Evolutionary conservation across 2,888 invertebrate genomes (phyloP).

Genomic region (Latrodectus hesperus): DNA sequence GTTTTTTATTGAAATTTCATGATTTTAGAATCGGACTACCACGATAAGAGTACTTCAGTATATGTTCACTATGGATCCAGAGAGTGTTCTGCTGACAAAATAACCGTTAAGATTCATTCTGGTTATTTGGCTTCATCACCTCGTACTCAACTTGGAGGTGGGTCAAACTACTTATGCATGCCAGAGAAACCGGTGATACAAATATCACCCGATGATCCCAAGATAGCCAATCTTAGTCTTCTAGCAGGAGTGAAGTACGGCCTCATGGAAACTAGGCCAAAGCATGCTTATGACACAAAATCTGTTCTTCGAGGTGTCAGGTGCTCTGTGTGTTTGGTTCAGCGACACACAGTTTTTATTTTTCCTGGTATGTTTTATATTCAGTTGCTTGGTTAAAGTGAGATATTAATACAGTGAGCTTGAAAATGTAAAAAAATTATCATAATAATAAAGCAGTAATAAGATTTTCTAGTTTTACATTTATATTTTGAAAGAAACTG

Average conservation of each 20-base stretch:
- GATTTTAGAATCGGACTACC: neutral
- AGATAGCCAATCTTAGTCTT: neutral
- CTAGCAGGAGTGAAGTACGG: constrained; percentile 58
- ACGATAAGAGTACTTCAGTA: neutral
- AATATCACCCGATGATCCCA: neutral
- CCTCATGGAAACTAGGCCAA: constrained; percentile 20
- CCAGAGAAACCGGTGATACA: constrained; percentile 3
- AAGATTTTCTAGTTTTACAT: too few relatives aligned
- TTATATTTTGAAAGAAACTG: too few relatives aligned
- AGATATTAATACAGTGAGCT: too few relatives aligned
- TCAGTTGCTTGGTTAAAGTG: too few relatives aligned
- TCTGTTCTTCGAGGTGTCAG: constrained; percentile 20
- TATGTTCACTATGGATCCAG: constrained; percentile 34
- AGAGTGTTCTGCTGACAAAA: neutral
- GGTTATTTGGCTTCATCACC: constrained; percentile 47
- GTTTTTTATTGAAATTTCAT: neutral
- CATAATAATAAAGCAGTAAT: too few relatives aligned
- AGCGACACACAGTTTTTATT: constrained; percentile 6
- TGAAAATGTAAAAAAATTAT: too few relatives aligned
- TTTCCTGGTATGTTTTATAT: constrained; percentile 11
- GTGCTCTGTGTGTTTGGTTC: constrained; percentile 37
- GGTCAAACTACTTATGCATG: constrained; percentile 36
- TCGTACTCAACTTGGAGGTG: constrained; percentile 15
- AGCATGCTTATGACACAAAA: neutral
- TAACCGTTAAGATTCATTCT: neutral